These are phyloP conservation scores for Zele albiditarsus DNA, from an alignment of 2,888 invertebrate species.

Conservation along the genomic window DNA sequence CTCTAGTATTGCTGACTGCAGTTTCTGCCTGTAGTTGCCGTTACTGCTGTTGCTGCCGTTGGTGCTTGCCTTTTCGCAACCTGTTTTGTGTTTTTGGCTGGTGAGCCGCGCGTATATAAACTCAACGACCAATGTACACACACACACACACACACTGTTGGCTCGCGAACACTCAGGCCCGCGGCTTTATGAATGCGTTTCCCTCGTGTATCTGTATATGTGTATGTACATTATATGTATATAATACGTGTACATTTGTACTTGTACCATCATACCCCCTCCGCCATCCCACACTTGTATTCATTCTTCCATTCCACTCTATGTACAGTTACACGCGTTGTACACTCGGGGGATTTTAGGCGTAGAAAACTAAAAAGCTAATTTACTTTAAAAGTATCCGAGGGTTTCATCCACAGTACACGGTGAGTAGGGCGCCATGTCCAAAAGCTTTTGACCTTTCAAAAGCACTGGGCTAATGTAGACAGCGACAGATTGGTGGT, in stretches of 20 bases:
- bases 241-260: neutral
- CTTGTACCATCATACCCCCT: neutral
- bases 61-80: constrained; percentile 24
- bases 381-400: constrained; percentile 73
- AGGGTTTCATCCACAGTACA: constrained; percentile 55
- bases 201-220: neutral
- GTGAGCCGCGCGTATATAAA: constrained; percentile 24
- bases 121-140: neutral
- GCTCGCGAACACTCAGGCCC: constrained; percentile 33
- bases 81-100: constrained; percentile 44
- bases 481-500: constrained; percentile 72
- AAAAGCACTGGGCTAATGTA: constrained; percentile 70
- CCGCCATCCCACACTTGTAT: constrained; percentile 12
- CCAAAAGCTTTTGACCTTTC: constrained; percentile 63
- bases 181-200: constrained; percentile 24
- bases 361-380: constrained; percentile 72
- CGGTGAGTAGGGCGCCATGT: constrained; percentile 50
- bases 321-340: constrained; percentile 26
- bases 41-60: neutral
- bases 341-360: constrained; percentile 60
- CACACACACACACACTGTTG: constrained; percentile 10
- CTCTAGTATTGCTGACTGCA: neutral
- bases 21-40: neutral
- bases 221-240: neutral
- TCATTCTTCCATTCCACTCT: constrained; percentile 51